These are phyloP conservation scores for Zaprionus taronus DNA, from an alignment of 1,140 invertebrate genomes.

Conservation along the genomic window DNA sequence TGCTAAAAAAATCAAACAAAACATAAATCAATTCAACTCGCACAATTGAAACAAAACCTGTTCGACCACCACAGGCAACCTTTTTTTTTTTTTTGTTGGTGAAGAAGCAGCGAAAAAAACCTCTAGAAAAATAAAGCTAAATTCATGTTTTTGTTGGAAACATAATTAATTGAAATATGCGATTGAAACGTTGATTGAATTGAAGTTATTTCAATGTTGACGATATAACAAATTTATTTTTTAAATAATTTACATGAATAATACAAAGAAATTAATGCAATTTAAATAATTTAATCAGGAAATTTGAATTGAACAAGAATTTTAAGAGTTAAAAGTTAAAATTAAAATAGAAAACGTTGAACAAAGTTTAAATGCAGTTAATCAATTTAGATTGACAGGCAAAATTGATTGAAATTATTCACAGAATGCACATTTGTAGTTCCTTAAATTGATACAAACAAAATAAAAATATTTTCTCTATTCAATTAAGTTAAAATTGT, in stretches of 20 bases:
- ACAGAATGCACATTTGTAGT: no score
- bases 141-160: neutral
- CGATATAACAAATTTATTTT: neutral
- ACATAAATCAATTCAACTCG: conserved; percentile 40
- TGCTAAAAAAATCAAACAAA: conserved; percentile 30
- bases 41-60: conserved; percentile 21
- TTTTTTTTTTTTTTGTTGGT: neutral
- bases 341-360: neutral
- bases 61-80: neutral
- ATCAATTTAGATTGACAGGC: neutral
- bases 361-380: neutral
- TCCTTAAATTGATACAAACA: no score
- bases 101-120: neutral
- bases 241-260: neutral
- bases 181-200: neutral
- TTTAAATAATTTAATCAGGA: no score
- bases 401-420: neutral
- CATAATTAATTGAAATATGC: neutral
- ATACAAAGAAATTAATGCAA: neutral
- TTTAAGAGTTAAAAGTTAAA: neutral
- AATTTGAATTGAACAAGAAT: neutral
- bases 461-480: no score
- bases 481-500: neutral
- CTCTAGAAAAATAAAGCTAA: neutral
- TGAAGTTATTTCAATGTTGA: neutral